Evolutionary conservation across 1,140 invertebrate genomes (phyloP), one percentile per base, ranked within the genome.

Genomic region (Drosophila trapezifrons): DNA sequence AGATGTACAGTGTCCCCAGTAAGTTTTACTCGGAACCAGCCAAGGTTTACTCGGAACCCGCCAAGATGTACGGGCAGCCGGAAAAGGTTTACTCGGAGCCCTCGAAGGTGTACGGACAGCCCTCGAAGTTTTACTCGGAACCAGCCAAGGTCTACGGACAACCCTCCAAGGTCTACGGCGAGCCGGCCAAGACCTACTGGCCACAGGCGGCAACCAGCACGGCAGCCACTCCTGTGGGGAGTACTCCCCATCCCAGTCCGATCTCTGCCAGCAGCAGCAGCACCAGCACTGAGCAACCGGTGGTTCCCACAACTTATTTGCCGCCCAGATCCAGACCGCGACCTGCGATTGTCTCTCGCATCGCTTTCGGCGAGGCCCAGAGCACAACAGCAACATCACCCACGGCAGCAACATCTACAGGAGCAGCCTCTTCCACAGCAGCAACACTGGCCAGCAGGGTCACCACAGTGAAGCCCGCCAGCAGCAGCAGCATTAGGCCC

Each of bases 1-100:
- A 92, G 72, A 93, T 94, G 70, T 94, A 94, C 76, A 93, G 93
- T 20, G 93, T 95, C 62, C 93, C 93, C 0, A 92, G 93, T 9
- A 94, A 94, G 62, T 93, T 94, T 42, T 96, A 95, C 75, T 93
- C 94, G 10, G 93, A 95, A 77, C 94, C 95, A 2, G 93, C 94
- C 10, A 94, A 94, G 71, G 90, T 95, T 0, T 96, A 96, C 65
- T 93, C 93, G 1, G 94, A 95, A 70, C 94, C 95, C 0, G 92
- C 94, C 1, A 95, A 95, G 83, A 91, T 95, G 45, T 95, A 95
- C 71, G 93, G 94, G 22, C 93, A 95, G 92, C 94, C 95, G 5
- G 93, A 94, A 2, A 95, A 95, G 82, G 90, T 95, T n/a, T 95
- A 95, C 55, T 93, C 94, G 7, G 94, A 94, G 80, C 94, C 94